Conservation (phyloP, 2,797 vertebrate species). For the Chaetodon trifasciatus region DNA sequence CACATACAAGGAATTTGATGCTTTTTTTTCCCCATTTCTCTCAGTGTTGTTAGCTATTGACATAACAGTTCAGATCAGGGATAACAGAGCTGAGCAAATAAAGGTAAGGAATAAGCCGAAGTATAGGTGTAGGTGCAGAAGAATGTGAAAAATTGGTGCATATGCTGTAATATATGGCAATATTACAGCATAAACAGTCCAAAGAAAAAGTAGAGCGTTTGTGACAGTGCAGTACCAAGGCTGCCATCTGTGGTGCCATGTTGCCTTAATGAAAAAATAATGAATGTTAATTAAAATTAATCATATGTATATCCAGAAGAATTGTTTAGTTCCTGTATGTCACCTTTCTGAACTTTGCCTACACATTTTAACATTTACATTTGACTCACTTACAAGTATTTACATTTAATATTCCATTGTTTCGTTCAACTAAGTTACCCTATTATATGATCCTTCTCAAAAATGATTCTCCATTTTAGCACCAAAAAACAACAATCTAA, state of each 20-base stretch:
- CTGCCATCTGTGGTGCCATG: not conserved
- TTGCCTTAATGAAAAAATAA: not conserved
- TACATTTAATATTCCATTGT: not conserved
- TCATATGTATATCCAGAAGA: not conserved
- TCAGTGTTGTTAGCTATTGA: too few species aligned
- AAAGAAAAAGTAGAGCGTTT: too few species aligned
- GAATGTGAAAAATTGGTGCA: too few species aligned
- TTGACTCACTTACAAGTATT: not conserved
- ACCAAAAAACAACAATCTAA: not conserved
- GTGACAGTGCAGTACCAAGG: too few species aligned
- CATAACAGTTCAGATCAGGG: too few species aligned
- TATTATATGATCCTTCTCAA: not conserved
- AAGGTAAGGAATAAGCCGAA: too few species aligned
- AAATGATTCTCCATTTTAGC: not conserved
- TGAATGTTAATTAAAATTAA: not conserved
- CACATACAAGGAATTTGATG: too few species aligned
- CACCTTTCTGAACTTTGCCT: not conserved
- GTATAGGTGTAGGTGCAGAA: too few species aligned
- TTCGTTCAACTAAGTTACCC: not conserved
- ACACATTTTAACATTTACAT: not conserved
- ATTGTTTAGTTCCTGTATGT: not conserved
- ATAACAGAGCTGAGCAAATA: too few species aligned
- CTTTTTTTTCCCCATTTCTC: too few species aligned
- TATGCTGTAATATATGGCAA: too few species aligned
- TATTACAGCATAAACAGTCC: too few species aligned